Evolutionary conservation across 2,888 invertebrate species (phyloP), one percentile per base, ranked within the genome.

Genomic region (Adelognathus sp.): DNA sequence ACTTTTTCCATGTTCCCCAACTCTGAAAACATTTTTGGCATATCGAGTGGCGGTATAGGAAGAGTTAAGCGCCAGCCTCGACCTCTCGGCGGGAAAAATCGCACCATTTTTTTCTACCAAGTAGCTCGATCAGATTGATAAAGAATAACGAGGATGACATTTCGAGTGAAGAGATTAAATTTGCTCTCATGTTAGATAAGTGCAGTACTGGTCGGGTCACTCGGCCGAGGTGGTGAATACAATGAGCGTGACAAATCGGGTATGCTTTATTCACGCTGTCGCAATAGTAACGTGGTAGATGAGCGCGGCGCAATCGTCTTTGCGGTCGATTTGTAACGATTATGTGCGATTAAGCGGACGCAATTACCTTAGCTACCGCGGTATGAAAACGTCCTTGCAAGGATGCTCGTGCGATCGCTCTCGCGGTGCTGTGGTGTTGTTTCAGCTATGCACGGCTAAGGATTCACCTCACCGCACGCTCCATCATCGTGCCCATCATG

Each of bases 321-420:
- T 85, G 86, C 69, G 73, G 85, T 86, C 88, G 87, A 90, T 90
- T 88, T 88, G 87, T 85, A 88, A 86, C 85, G 87, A 90, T 90
- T 89, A 88, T 86, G 87, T 85, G 83, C 86, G 88, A 88, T 89
- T 89, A 88, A 90, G 88, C 85, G 85, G 84, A 81, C 82, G 87
- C 87, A 86, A 89, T 89, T 87, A 87, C 85, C 71, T 36, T 58
- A n/a, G 71, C 67, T 70, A 73, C 79, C 72, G 79, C 27, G 58
- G 39, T 52, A 21, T 21, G 64, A 64, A 61, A 69, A 79, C 88
- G 89, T 88, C 89, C 89, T 89, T 89, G 89, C 89, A 89, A 89
- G 89, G 89, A 89, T 86, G 86, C 29, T 27, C 58, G 36, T 24
- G 56, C 33, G 73, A 27, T 27, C 54, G 58, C 46, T 66, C 27